Evolutionary conservation across 1,140 invertebrate genomes (phyloP), one percentile per base, ranked within the genome.

Genomic region (Physella acuta): DNA sequence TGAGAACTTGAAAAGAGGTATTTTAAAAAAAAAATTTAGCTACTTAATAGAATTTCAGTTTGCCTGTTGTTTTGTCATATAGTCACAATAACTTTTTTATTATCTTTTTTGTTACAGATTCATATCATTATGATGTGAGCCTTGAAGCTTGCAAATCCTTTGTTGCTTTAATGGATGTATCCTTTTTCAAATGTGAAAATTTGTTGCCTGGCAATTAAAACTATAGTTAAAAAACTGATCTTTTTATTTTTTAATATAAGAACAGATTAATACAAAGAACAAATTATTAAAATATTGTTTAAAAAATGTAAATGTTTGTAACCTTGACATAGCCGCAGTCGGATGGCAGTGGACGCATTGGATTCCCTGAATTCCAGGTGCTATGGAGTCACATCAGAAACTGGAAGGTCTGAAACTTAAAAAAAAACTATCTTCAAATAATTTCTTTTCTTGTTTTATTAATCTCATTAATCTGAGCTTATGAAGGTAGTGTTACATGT

Each of bases 1-100:
- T 86, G 92, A 93, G 81, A 92, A 92, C 14, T 91, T 96, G 87
- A 89, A 90, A 76, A 91, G 91, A 88, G 94, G 93, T 94, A 87
- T 79, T 74, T 68, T 17, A 30, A 11, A 55, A 26, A 44, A 20
- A 44, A 11, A 44, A 20, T 44, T 11, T 11, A 11, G 20, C 39
- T 11, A 44, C 8, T 44, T 44, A 11, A 11, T 20, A 11, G 39
- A 20, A 11, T 8, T 44, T 44, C 39, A 44, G 20, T 20, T 55
- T 8, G 11, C 8, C 8, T 26, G 24, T 8, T 16, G 53, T 8
- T 16, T 11, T 16, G 26, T 55, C 8, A 20, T 8, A 55, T 8
- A 55, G 53, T 55, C 8, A 26, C 53, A 55, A 55, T 8, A 55
- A 55, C 11, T 55, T 8, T 55, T 60, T 60, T 60, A 11, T 60